Percentiles rank a stretch among this genome's conserved stretches.
Conservation (phyloP, 2,888 invertebrate species). For the Euspilapteryx auroguttella region DNA sequence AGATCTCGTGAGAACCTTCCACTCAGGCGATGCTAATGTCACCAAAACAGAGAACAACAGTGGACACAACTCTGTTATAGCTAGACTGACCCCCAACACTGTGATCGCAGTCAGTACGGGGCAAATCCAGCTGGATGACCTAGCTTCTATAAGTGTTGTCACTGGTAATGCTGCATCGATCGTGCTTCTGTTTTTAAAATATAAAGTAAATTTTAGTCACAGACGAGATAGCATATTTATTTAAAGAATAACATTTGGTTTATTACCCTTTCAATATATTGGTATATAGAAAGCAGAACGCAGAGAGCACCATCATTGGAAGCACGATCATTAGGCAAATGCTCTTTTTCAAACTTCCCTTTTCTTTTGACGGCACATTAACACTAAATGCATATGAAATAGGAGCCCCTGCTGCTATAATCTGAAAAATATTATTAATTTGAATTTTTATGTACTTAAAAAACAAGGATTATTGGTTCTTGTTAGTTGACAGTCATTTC, state of each 20-base stretch:
- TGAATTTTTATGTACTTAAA: no score
- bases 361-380: conserved; percentile 27
- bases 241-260: no score
- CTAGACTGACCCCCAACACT: conserved; percentile 60
- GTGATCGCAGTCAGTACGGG: conserved; percentile 62
- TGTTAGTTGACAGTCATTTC: no score
- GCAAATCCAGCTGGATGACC: conserved; percentile 63
- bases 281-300: conserved; percentile 42
- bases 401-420: conserved; percentile 47
- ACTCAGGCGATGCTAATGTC: conserved; percentile 61
- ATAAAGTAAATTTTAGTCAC: no score
- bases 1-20: conserved; percentile 63
- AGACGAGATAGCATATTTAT: no score
- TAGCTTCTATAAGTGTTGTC: conserved; percentile 60
- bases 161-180: conserved; percentile 62
- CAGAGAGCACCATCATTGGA: conserved; percentile 30
- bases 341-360: conserved; percentile 27
- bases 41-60: conserved; percentile 57
- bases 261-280: conserved; percentile 49
- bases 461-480: no score
- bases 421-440: conserved; percentile 29
- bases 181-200: conserved; percentile 31
- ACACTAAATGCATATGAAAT: conserved; percentile 44
- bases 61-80: conserved; percentile 65
- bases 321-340: conserved; percentile 32